A percentile compares a stretch with the other conserved stretches of the same genome.
Conservation (phyloP, 2,113 vertebrate species). For the Amphiprion percula region DNA sequence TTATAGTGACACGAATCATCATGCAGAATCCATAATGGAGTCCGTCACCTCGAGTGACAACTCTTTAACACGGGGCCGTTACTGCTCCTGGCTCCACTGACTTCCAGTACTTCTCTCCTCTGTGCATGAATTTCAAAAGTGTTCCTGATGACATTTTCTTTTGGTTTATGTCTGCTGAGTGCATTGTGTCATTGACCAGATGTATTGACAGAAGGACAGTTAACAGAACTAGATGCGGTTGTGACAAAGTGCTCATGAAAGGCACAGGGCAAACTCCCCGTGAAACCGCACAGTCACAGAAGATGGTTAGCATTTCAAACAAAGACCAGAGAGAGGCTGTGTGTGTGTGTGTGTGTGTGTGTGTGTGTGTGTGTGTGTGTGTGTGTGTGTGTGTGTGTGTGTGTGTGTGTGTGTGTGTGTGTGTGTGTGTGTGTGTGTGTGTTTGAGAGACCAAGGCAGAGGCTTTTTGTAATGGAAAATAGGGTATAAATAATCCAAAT, state of each 20-base stretch:
- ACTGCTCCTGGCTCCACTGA: conserved; percentile 27
- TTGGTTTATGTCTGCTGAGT: neutral
- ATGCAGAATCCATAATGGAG: conserved; percentile 53
- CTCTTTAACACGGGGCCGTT: conserved; percentile 53
- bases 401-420: too few relatives aligned
- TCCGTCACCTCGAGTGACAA: conserved; percentile 43
- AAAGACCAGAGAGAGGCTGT: conserved; percentile 15
- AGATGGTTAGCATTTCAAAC: conserved; percentile 46
- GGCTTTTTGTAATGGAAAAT: conserved; percentile 60
- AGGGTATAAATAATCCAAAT: conserved; percentile 58
- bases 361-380: neutral
- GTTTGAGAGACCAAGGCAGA: neutral
- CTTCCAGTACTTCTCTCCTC: conserved; percentile 13
- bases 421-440: neutral
- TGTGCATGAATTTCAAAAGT: conserved; percentile 2
- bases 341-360: conserved; percentile 2
- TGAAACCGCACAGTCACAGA: conserved; percentile 8
- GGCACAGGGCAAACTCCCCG: neutral
- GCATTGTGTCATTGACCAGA: neutral
- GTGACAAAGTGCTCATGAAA: conserved; percentile 32
- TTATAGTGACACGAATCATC: conserved; percentile 63
- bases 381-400: too few relatives aligned
- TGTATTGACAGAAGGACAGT: neutral
- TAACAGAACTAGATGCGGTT: conserved; percentile 1
- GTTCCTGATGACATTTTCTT: conserved; percentile 13